These are phyloP conservation scores for Slavum lentiscoides DNA, from an alignment of 2,888 invertebrate species.

Conservation along the genomic window DNA sequence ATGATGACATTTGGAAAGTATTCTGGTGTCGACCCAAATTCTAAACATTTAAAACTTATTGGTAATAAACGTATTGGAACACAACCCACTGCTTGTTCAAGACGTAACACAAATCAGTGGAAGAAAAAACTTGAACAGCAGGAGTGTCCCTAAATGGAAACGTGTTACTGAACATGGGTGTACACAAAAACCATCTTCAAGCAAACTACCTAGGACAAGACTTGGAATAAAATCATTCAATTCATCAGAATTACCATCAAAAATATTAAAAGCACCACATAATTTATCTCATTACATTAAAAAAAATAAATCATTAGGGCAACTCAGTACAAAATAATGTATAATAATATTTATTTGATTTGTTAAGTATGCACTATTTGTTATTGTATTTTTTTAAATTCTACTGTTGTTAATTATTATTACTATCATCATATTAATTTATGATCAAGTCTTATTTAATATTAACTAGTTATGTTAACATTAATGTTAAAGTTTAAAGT, in stretches of 20 bases:
- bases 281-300: neutral
- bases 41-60: neutral
- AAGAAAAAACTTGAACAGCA: neutral
- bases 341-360: too few species aligned
- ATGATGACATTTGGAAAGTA: neutral
- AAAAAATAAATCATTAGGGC: neutral
- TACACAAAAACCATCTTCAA: neutral
- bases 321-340: too few species aligned
- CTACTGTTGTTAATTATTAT: too few species aligned
- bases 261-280: neutral
- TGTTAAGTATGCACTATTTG: too few species aligned
- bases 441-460: too few species aligned
- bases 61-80: neutral
- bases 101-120: neutral
- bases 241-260: too few species aligned
- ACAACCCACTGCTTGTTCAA: neutral
- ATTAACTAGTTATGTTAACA: too few species aligned
- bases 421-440: too few species aligned
- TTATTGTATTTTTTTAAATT: too few species aligned
- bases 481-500: too few species aligned
- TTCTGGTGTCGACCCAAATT: neutral
- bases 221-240: neutral
- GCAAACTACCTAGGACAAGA: neutral
- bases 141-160: neutral
- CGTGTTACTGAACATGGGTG: neutral